Evolutionary conservation across 2,888 invertebrate genomes (phyloP).

Genomic region (Lithodes maja): DNA sequence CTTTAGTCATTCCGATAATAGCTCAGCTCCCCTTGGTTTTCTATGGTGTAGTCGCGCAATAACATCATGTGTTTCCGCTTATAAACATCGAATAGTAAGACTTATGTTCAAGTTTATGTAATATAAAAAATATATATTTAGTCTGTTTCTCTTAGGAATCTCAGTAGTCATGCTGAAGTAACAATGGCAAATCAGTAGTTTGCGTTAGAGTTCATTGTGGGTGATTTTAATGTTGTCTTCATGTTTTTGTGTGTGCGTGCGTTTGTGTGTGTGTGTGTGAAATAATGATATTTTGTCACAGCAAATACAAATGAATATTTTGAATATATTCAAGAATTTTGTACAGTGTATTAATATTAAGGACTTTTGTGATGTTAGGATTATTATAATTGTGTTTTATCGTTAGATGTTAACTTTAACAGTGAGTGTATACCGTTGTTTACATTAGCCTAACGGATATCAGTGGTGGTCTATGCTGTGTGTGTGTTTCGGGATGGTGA

Average conservation of each 20-base stretch:
- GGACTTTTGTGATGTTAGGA: background rate
- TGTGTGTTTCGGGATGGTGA: too few relatives aligned
- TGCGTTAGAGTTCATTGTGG: background rate
- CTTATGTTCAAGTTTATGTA: too few relatives aligned
- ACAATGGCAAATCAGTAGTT: too few relatives aligned
- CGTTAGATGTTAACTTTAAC: background rate
- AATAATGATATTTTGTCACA: slow-evolving; percentile 59
- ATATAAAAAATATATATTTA: too few relatives aligned
- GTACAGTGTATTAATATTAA: slow-evolving; percentile 43
- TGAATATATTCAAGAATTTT: slow-evolving; percentile 51
- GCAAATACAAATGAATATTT: slow-evolving; percentile 64
- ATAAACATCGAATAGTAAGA: background rate
- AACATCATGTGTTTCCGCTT: background rate
- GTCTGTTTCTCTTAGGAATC: too few relatives aligned
- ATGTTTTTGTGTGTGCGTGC: slow-evolving; percentile 15
- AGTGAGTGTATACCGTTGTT: background rate
- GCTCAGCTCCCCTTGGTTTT: slow-evolving; percentile 20
- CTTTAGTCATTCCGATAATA: background rate
- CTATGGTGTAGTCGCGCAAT: slow-evolving; percentile 33
- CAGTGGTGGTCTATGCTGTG: too few relatives aligned
- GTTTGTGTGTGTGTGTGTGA: slow-evolving; percentile 27
- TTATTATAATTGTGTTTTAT: slow-evolving; percentile 4
- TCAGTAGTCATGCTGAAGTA: too few relatives aligned
- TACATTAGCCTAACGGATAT: background rate
- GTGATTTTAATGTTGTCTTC: background rate